Percentiles rank a stretch among this genome's conserved stretches.
These are phyloP conservation scores for Idaea dimidiata DNA, from an alignment of 2,888 invertebrate genomes.

Conservation along the genomic window DNA sequence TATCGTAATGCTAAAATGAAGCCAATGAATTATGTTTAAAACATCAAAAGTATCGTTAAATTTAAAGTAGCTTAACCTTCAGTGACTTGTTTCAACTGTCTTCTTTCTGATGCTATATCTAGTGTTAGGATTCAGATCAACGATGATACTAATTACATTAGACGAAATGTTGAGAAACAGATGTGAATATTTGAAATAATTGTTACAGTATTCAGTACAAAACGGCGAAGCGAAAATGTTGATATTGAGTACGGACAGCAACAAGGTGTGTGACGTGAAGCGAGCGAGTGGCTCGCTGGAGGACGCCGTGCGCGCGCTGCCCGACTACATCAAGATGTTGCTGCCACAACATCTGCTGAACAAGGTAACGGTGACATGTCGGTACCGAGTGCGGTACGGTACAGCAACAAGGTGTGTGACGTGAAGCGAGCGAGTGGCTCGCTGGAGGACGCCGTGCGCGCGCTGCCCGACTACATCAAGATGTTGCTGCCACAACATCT, in stretches of 20 bases:
- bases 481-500: constrained; percentile 64
- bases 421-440: constrained; percentile 50
- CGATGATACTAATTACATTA: too few species aligned
- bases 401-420: neutral
- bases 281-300: constrained; percentile 62
- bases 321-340: constrained; percentile 71
- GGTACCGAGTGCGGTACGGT: neutral
- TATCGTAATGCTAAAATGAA: too few species aligned
- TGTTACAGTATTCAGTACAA: constrained; percentile 67
- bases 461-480: constrained; percentile 73
- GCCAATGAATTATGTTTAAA: too few species aligned
- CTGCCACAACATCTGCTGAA: constrained; percentile 66
- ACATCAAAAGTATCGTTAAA: too few species aligned
- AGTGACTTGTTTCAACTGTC: too few species aligned
- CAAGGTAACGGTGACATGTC: constrained; percentile 46
- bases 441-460: constrained; percentile 70
- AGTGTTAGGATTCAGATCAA: too few species aligned
- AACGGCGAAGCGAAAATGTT: constrained; percentile 74
- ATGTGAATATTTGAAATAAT: constrained; percentile 3
- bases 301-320: constrained; percentile 68
- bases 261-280: constrained; percentile 57
- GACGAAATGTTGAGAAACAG: neutral
- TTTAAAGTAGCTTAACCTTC: too few species aligned
- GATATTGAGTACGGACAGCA: constrained; percentile 69
- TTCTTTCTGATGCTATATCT: too few species aligned